Conservation (phyloP, 2,113 vertebrate species). For the Platichthys flesus region DNA sequence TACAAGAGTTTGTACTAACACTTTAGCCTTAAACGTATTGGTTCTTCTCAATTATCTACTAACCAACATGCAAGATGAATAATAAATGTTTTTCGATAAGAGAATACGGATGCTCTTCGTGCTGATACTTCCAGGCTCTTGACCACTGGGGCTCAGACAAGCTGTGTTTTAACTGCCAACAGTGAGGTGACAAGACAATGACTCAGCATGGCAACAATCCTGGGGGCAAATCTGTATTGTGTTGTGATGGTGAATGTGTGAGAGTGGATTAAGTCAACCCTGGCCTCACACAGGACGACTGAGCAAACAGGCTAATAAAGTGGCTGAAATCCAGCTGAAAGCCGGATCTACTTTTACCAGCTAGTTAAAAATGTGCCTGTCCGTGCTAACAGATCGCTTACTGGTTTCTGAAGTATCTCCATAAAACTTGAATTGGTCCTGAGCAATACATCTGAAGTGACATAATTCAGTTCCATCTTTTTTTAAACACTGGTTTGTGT, state of each 20-base stretch:
- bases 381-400: neutral
- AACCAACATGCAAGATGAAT: constrained; percentile 2
- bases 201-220: constrained; percentile 66
- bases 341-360: constrained; percentile 11
- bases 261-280: constrained; percentile 59
- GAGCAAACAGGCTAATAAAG: constrained; percentile 44
- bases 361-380: neutral
- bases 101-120: constrained; percentile 4
- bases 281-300: constrained; percentile 45
- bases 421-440: neutral
- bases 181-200: constrained; percentile 56
- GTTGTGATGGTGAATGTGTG: constrained; percentile 52
- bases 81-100: constrained; percentile 6
- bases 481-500: too few relatives aligned
- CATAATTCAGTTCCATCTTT: neutral
- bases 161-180: constrained; percentile 38
- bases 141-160: constrained; percentile 13
- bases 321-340: constrained; percentile 52
- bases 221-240: constrained; percentile 51
- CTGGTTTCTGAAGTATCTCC: neutral
- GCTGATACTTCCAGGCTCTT: constrained; percentile 16
- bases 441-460: neutral
- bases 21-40: neutral
- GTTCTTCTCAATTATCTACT: neutral
- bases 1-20: neutral